These are phyloP conservation scores for Enteromius fasciolatus DNA, from an alignment of 2,797 vertebrate genomes.

Conservation along the genomic window DNA sequence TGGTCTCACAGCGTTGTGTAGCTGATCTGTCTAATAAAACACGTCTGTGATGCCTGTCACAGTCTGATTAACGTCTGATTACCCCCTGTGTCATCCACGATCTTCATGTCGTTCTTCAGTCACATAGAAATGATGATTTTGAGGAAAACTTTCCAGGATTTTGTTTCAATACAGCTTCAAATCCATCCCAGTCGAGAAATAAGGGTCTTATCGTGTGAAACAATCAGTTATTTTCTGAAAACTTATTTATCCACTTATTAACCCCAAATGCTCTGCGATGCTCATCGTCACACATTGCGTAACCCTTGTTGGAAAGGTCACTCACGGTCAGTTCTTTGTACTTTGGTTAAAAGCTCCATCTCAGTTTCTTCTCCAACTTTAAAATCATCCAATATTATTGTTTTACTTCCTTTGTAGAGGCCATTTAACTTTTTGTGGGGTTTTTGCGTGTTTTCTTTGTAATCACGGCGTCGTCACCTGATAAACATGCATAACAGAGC, in stretches of 20 bases:
- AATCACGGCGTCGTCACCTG: background rate
- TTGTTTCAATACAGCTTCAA: background rate
- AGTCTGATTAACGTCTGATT: background rate
- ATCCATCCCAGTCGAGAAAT: background rate
- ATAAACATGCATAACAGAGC: too few species aligned
- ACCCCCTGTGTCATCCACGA: background rate
- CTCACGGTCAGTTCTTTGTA: background rate
- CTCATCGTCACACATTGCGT: too few species aligned
- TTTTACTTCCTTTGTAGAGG: background rate
- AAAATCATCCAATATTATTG: background rate
- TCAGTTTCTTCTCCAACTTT: background rate
- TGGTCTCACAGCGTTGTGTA: background rate
- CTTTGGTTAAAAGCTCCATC: background rate
- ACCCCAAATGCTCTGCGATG: too few species aligned
- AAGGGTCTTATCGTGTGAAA: background rate
- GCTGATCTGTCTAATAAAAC: background rate
- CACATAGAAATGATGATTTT: background rate
- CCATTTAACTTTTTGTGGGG: background rate
- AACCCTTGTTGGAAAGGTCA: background rate
- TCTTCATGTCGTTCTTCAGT: background rate
- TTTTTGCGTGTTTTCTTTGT: background rate
- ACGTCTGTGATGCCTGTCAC: background rate
- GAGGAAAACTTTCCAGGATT: background rate
- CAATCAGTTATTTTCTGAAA: too few species aligned
- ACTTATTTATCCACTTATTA: too few species aligned